phyloP scores from a whole-genome alignment of 2,113 vertebrate genomes.

The Oceanodroma tethys region DNA sequence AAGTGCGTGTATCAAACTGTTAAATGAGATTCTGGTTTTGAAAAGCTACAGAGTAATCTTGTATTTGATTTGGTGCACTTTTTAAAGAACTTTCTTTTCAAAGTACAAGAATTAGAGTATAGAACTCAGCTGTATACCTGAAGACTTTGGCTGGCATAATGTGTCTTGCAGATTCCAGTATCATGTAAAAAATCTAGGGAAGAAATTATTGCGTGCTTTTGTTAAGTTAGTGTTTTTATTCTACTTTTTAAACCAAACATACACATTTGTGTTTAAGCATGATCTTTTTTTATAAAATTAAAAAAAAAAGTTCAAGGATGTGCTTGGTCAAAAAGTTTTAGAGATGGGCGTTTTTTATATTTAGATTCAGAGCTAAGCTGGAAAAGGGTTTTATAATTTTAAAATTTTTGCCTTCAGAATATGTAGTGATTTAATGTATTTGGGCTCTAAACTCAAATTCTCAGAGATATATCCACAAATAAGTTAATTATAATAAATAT shows the following conservation, averaged over 20 bases:
- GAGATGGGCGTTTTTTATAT: not conserved
- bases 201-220: not conserved
- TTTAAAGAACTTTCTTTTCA: not conserved
- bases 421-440: not conserved
- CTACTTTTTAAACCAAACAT: not conserved
- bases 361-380: not conserved
- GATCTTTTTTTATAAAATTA: not conserved
- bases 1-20: conserved; percentile 68
- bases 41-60: not conserved
- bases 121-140: not conserved
- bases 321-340: not conserved
- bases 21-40: not conserved
- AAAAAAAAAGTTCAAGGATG: not conserved
- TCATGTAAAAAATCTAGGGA: not conserved
- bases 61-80: not conserved
- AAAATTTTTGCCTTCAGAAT: not conserved
- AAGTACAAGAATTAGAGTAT: not conserved
- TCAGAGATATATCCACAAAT: not conserved
- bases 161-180: not conserved
- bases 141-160: not conserved
- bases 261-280: not conserved
- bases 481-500: not conserved
- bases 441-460: not conserved
- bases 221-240: not conserved
- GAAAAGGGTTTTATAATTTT: not conserved